Percentiles rank a stretch among this genome's conserved stretches.
phyloP scores from a whole-genome alignment of 2,888 invertebrate species.

The Aleiodes leptofemur region DNA sequence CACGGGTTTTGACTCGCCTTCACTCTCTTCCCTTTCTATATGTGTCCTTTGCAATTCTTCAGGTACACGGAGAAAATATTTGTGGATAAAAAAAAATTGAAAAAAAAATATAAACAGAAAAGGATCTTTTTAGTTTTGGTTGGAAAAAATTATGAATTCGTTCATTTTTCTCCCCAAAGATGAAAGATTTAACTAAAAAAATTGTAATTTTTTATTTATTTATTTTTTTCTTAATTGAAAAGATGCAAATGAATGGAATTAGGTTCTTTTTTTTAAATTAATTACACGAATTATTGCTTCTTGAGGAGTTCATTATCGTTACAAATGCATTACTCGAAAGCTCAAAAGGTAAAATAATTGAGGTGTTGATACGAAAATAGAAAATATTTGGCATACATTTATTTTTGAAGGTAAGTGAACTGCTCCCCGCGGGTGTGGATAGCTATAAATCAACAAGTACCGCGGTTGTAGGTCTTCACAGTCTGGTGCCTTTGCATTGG shows the following conservation, averaged over 20 bases:
- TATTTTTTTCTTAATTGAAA: too few relatives aligned
- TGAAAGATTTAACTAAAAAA: too few relatives aligned
- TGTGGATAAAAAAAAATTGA: neutral
- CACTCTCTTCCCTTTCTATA: conserved; percentile 24
- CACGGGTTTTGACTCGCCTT: conserved; percentile 46
- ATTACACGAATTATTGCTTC: too few relatives aligned
- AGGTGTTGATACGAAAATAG: conserved; percentile 16
- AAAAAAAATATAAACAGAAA: neutral
- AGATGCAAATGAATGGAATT: too few relatives aligned
- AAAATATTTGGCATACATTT: conserved; percentile 28
- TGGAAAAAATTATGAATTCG: too few relatives aligned
- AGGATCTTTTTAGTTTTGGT: conserved; percentile 9
- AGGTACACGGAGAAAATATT: neutral
- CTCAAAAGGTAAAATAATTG: neutral
- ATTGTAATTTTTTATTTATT: neutral
- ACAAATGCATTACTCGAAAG: too few relatives aligned
- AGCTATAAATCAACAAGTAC: conserved; percentile 64
- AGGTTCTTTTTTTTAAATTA: too few relatives aligned
- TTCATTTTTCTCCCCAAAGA: too few relatives aligned
- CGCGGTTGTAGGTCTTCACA: conserved; percentile 51
- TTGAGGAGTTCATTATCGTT: too few relatives aligned
- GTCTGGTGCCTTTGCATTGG: conserved; percentile 54
- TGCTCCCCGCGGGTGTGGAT: conserved; percentile 53
- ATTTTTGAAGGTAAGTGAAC: conserved; percentile 37
- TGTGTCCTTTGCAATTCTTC: conserved; percentile 44